phyloP scores from a whole-genome alignment of 2,888 invertebrate genomes.

The Falcaria lacertinaria region DNA sequence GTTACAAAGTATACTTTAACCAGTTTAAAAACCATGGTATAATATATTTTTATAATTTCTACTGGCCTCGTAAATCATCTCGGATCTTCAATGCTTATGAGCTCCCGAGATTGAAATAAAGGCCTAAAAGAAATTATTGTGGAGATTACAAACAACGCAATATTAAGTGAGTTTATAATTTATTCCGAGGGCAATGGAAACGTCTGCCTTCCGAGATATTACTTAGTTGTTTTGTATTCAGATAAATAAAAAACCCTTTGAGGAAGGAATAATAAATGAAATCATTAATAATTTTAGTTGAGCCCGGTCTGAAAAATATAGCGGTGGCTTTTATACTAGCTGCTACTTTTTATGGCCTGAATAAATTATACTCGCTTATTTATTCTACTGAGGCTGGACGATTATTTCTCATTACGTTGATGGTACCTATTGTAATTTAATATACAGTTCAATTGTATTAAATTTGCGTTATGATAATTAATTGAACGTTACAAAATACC shows the following conservation, averaged over 20 bases:
- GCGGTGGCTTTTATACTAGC: background rate
- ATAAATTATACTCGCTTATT: too few species aligned
- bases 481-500: too few species aligned
- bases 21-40: too few species aligned
- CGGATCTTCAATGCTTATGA: constrained; percentile 34
- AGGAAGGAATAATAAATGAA: constrained; percentile 33
- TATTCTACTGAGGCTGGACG: too few species aligned
- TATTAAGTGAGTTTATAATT: constrained; percentile 55
- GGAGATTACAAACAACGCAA: constrained; percentile 50
- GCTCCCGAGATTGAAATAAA: constrained; percentile 40
- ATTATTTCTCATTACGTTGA: too few species aligned
- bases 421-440: too few species aligned
- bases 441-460: too few species aligned
- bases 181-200: constrained; percentile 43
- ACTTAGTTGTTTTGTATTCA: constrained; percentile 44
- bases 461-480: too few species aligned
- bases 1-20: too few species aligned
- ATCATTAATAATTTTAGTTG: constrained; percentile 31
- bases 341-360: too few species aligned
- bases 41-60: constrained; percentile 35
- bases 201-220: constrained; percentile 40
- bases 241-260: constrained; percentile 32
- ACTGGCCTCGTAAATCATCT: constrained; percentile 34
- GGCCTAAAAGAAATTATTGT: constrained; percentile 52
- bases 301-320: constrained; percentile 9